These are phyloP conservation scores for Ornithoptera priamus DNA, from an alignment of 2,888 invertebrate species.

Conservation along the genomic window DNA sequence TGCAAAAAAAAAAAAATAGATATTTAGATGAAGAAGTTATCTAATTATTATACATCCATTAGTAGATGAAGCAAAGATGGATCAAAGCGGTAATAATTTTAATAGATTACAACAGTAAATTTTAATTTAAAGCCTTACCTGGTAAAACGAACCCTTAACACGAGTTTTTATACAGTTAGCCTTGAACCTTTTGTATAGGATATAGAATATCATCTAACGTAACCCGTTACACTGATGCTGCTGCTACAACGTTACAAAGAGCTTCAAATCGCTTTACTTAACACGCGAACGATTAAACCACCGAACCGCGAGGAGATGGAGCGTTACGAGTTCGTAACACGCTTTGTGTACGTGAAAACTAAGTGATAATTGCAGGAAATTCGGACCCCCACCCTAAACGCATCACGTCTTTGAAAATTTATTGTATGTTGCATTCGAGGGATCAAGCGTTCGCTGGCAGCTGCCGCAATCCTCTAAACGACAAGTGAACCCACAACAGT, in stretches of 20 bases:
- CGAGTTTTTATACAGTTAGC: too few relatives aligned
- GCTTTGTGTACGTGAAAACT: constrained; percentile 44
- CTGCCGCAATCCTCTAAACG: constrained; percentile 52
- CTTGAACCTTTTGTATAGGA: too few relatives aligned
- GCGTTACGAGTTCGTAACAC: constrained; percentile 41
- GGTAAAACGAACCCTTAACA: too few relatives aligned
- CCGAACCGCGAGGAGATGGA: constrained; percentile 37
- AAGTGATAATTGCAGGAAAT: constrained; percentile 64
- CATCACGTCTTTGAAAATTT: constrained; percentile 73
- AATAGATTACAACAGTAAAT: too few relatives aligned
- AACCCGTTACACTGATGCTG: too few relatives aligned
- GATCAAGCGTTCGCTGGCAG: constrained; percentile 68
- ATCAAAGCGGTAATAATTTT: too few relatives aligned
- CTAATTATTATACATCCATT: too few relatives aligned
- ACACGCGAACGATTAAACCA: constrained; percentile 32
- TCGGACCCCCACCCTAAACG: constrained; percentile 46
- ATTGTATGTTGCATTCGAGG: constrained; percentile 73
- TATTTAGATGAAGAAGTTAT: too few relatives aligned
- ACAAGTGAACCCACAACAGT: constrained; percentile 26
- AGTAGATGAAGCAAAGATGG: too few relatives aligned
- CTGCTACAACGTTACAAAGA: neutral
- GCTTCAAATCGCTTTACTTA: constrained; percentile 22
- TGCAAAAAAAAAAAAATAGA: neutral
- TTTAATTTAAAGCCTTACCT: too few relatives aligned
- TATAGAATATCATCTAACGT: too few relatives aligned